Base-by-base conservation (phyloP, 2,888 invertebrate genomes). In the Nephrocerus scutellatus region DNA sequence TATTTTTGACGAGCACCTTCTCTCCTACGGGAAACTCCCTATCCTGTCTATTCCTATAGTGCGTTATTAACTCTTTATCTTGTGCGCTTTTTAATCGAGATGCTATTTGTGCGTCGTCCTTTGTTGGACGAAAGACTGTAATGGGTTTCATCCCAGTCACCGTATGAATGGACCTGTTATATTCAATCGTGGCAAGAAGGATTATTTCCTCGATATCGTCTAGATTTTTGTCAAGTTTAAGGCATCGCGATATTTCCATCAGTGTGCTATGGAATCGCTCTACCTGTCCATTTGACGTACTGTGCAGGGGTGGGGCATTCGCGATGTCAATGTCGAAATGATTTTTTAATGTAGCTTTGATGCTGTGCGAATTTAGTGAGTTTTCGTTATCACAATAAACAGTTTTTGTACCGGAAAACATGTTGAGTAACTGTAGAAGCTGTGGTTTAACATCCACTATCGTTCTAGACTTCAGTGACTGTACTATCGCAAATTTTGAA, bases 241-340 rank as follows among this genome's bases (percentile, higher is more conserved):
- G 12, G n/a, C 41, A 47, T 9, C 44, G 41, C n/a, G 47, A 36
- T 24, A 46, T 47, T 33, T 44, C 44, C 12, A 37, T 5, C 15
- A 46, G 35, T 23, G 39, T 47, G 29, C 39, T 41, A n/a, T 47
- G 41, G 13, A 48, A 28, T 9, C 38, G 20, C n/a, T 46, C 39
- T 15, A 46, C 41, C 22, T 47, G 45, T 5, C 41, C 47, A 25
- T 44, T 44, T 13, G 46, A 44, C 22, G 41, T 38, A 22, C 45
- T 50, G 29, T 43, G 49, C 9, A 41, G 39, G 19, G 43, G 41
- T 30, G 48, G 46, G 7, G 39, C 34, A 20, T 42, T 44, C n/a
- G 30, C 36, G 16, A 41, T 39, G 23, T 41, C 22, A 16, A 38
- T 26, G 9, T 33, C 30, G 22, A 38, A 46, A 26, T 34, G 21